These are phyloP conservation scores for Meandrusa payeni DNA, from an alignment of 2,888 invertebrate genomes.

Conservation along the genomic window DNA sequence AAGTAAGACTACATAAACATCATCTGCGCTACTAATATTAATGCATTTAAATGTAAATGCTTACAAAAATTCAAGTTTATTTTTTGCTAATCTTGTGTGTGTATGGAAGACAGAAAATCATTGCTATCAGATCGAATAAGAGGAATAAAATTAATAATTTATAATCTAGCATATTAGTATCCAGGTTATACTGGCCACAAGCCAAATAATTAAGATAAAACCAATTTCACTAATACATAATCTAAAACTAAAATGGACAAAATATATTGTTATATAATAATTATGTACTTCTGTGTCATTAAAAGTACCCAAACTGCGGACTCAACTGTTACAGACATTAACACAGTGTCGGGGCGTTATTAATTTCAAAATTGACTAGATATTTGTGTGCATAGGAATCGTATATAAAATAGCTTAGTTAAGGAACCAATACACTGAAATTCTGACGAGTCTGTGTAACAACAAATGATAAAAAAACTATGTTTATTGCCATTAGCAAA, in stretches of 20 bases:
- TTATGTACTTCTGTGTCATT: constrained; percentile 66
- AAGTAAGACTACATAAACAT: constrained; percentile 49
- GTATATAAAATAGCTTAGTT: constrained; percentile 73
- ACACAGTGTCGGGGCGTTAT: constrained; percentile 66
- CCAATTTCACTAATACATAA: constrained; percentile 63
- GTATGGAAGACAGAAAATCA: constrained; percentile 77
- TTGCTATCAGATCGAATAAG: constrained; percentile 70
- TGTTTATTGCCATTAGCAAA: constrained; percentile 68
- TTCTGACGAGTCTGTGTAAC: constrained; percentile 68
- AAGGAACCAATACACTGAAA: constrained; percentile 77
- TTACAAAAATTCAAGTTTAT: constrained; percentile 36
- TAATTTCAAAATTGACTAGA: constrained; percentile 81
- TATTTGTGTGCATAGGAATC: constrained; percentile 80
- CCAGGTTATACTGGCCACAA: constrained; percentile 60
- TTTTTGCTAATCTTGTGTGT: constrained; percentile 41
- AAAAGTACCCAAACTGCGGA: constrained; percentile 58
- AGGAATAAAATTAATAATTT: constrained; percentile 47
- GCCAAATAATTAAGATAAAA: constrained; percentile 59
- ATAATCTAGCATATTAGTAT: constrained; percentile 50
- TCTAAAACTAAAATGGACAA: constrained; percentile 72
- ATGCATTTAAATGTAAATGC: constrained; percentile 27
- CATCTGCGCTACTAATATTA: constrained; percentile 30
- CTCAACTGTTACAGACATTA: constrained; percentile 51
- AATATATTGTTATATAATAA: constrained; percentile 47
- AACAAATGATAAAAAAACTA: constrained; percentile 55